Percentiles rank a stretch among this genome's conserved stretches.
phyloP scores from a whole-genome alignment of 2,113 vertebrate species.

The Osmerus eperlanus region DNA sequence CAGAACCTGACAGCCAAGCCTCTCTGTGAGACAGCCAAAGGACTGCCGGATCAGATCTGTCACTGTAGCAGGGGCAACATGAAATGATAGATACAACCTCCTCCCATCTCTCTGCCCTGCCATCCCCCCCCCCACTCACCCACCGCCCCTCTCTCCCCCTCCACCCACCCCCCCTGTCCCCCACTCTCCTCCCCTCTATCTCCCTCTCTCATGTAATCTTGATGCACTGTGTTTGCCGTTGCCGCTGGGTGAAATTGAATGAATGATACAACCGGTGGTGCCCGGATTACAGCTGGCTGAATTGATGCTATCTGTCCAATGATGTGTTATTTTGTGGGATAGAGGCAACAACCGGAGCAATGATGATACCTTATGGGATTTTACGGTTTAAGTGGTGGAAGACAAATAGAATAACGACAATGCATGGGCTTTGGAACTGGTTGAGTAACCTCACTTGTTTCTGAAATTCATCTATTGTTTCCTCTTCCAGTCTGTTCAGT shows the following conservation, averaged over 20 bases:
- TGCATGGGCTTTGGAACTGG: conserved; percentile 60
- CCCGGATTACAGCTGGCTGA: conserved; percentile 62
- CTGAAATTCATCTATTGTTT: conserved; percentile 57
- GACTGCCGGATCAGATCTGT: conserved; percentile 57
- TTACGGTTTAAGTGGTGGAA: conserved; percentile 66
- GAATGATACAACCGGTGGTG: conserved; percentile 68
- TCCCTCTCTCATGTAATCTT: conserved; percentile 61
- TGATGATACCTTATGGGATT: conserved; percentile 62
- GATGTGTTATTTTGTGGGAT: conserved; percentile 72
- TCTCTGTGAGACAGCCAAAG: not conserved
- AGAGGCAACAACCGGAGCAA: conserved; percentile 67
- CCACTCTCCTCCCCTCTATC: conserved; percentile 15
- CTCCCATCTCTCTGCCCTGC: not conserved
- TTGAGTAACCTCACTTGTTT: conserved; percentile 64
- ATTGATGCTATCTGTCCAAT: conserved; percentile 71
- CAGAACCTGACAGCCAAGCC: conserved; percentile 19
- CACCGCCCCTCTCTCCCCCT: not conserved
- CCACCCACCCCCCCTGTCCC: conserved; percentile 19
- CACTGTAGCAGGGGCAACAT: conserved; percentile 66
- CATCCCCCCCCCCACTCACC: not conserved
- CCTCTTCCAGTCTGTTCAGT: conserved; percentile 28
- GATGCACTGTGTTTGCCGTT: conserved; percentile 69
- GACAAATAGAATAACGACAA: conserved; percentile 67
- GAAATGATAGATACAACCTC: conserved; percentile 60
- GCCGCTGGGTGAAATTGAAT: conserved; percentile 65